Conservation (phyloP, 2,888 invertebrate genomes). For the Ochropleura leucogaster region DNA sequence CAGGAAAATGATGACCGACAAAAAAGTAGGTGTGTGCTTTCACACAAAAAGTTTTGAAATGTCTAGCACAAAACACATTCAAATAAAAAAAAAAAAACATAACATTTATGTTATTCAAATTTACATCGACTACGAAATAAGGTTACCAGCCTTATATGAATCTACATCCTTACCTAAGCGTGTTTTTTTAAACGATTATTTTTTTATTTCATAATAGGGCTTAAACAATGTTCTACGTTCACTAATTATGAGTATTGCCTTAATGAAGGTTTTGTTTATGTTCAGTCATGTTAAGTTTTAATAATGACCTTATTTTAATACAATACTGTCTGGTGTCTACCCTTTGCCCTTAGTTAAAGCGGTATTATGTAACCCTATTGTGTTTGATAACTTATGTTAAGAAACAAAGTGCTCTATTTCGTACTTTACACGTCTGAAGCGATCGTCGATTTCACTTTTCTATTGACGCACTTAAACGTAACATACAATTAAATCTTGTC, state of each 20-base stretch:
- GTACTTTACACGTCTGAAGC: constrained; percentile 32
- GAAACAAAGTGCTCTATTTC: constrained; percentile 45
- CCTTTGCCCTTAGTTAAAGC: constrained; percentile 51
- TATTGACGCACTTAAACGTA: constrained; percentile 46
- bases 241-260: constrained; percentile 33
- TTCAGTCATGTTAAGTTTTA: constrained; percentile 39
- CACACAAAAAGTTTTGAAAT: too few relatives aligned
- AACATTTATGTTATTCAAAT: too few relatives aligned
- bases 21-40: too few relatives aligned
- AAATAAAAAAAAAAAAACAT: too few relatives aligned
- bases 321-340: constrained; percentile 45
- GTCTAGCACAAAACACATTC: too few relatives aligned
- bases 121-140: too few relatives aligned
- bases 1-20: too few relatives aligned
- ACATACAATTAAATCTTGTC: constrained; percentile 55
- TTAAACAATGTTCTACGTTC: constrained; percentile 13
- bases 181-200: too few relatives aligned
- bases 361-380: constrained; percentile 50
- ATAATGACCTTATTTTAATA: constrained; percentile 48
- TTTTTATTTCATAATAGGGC: background rate
- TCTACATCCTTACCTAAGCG: too few relatives aligned
- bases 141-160: too few relatives aligned
- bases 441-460: constrained; percentile 58
- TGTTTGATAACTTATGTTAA: constrained; percentile 47
- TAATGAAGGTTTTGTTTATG: constrained; percentile 44